Conservation (phyloP, 2,888 invertebrate genomes). For the Microplitis deprimator region DNA sequence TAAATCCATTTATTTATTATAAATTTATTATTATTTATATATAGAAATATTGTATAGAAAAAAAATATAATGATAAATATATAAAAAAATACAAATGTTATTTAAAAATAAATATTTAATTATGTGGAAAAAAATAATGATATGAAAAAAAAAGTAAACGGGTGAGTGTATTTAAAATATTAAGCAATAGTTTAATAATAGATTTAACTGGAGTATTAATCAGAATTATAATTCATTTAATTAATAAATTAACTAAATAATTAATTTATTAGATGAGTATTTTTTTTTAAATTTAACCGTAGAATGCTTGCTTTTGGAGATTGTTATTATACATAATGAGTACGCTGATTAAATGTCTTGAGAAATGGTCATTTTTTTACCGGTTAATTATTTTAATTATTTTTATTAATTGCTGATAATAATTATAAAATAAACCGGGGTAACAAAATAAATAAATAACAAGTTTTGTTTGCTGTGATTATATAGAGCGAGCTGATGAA, state of each 20-base stretch:
- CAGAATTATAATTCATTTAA: neutral
- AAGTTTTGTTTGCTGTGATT: too few species aligned
- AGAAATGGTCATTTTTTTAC: too few species aligned
- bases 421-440: too few species aligned
- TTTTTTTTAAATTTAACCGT: neutral
- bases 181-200: neutral
- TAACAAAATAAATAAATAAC: too few species aligned
- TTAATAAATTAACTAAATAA: neutral
- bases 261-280: neutral
- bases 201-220: neutral
- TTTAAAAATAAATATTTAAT: neutral
- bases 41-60: conserved; percentile 6
- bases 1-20: too few species aligned
- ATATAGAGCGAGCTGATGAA: too few species aligned
- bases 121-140: conserved; percentile 16
- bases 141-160: neutral
- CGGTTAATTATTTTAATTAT: too few species aligned
- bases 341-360: neutral
- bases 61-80: conserved; percentile 7
- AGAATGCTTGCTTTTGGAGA: neutral
- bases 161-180: conserved; percentile 27
- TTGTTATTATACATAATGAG: neutral
- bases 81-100: too few species aligned
- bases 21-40: conserved; percentile 2
- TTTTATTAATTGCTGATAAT: too few species aligned